These are phyloP conservation scores for Lates calcarifer DNA, from an alignment of 2,113 vertebrate genomes.

Conservation along the genomic window DNA sequence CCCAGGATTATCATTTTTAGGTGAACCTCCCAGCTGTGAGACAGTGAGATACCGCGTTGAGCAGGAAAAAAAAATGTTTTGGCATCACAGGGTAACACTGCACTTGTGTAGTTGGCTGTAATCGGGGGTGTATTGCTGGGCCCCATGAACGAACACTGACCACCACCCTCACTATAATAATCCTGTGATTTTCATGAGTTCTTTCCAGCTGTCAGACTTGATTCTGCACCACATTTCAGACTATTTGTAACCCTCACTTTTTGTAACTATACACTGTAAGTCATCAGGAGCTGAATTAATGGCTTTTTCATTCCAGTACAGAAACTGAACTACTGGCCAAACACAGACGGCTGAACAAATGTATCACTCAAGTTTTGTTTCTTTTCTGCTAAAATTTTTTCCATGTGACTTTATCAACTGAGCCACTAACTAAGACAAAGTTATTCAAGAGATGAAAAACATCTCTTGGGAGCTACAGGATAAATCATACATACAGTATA, in stretches of 20 bases:
- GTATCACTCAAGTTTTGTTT: neutral
- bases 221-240: conserved; percentile 10
- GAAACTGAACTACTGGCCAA: neutral
- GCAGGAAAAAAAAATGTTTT: neutral
- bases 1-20: neutral
- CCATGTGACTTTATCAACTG: too few relatives aligned
- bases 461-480: neutral
- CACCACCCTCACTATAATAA: conserved; percentile 33
- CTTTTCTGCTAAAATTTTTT: too few relatives aligned
- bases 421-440: neutral
- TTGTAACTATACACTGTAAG: neutral
- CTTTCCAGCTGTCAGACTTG: conserved; percentile 30
- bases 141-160: neutral
- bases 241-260: conserved; percentile 32
- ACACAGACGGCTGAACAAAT: conserved; percentile 15
- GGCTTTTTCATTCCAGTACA: neutral
- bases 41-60: neutral
- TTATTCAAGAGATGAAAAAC: neutral
- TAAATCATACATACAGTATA: neutral
- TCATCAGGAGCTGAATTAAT: neutral
- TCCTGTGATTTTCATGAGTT: conserved; percentile 22
- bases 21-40: neutral
- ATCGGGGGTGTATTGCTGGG: conserved; percentile 14
- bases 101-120: conserved; percentile 7
- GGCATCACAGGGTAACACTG: conserved; percentile 12